Base-by-base conservation (phyloP, 2,888 invertebrate species). In the Anarsia innoxiella region DNA sequence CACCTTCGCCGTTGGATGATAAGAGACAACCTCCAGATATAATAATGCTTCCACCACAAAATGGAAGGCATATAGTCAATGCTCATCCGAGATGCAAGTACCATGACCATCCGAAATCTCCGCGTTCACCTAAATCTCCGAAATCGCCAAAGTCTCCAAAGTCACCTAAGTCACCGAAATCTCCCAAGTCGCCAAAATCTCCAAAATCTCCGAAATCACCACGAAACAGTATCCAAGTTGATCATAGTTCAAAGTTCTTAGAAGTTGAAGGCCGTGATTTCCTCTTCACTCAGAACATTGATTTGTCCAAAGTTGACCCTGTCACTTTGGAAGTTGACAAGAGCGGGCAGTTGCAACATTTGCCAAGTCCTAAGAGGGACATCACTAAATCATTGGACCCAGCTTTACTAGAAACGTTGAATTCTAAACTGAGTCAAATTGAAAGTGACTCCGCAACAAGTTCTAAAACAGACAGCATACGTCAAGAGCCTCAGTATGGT, bases 391-490 rank as follows among this genome's bases (percentile, higher is more conserved):
- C 82, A 51, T 88, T 91, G 56, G 91, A 92, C 69, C 91, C 91
- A 1, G 86, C 87, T 3, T 69, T 90, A 31, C 68, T 91, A 6
- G 91, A 91, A 61, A 89, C 91, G 5, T 69, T 91, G 0, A 92
- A 89, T 61, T 90, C 89, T 4, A 91, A 92, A 69, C 61, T 92
- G 3, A 91, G 91, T 59, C 91, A 91, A 72, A 91, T 92, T 31
- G 91, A 92, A 74, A 91, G 91, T 53, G 91, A 92, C 67, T 91
- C 91, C 0, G 91, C 90, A 0, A 91, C 91, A 1, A 91, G 91
- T 52, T 91, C 91, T 0, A 89, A 89, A 69, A 91, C 91, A 0
- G 91, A 91, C 52, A 91, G 91, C 56, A 82, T 90, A 48, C 80
- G 77, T 37, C 84, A 86, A 42, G 88, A 88, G n/a, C 72, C 84